Evolutionary conservation across 2,888 invertebrate species (phyloP).

Genomic region (Eucera pruinosa): DNA sequence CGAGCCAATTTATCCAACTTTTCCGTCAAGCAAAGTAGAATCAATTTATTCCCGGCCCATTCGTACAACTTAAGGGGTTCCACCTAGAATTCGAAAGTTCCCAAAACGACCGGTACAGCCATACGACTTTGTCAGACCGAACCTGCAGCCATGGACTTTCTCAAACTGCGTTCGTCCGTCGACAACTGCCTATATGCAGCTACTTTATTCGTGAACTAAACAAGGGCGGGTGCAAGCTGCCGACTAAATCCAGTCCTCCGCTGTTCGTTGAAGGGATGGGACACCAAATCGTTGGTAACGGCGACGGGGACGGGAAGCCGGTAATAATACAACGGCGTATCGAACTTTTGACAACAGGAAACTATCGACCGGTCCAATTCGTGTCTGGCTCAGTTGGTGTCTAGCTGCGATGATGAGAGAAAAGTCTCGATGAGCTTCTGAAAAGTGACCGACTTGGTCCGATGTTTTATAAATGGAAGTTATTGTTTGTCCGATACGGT

Average conservation of each 20-base stretch:
- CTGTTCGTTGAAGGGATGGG: conserved; percentile 6
- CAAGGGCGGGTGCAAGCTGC: conserved; percentile 2
- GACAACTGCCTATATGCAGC: conserved; percentile 7
- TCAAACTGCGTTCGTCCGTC: conserved; percentile 6
- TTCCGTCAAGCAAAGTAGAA: conserved; percentile 46
- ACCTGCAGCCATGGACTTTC: conserved; percentile 36
- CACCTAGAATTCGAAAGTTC: conserved; percentile 73
- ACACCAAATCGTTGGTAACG: conserved; percentile 18
- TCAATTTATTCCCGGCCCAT: conserved; percentile 68
- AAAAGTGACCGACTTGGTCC: conserved; percentile 49
- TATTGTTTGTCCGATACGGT: too few relatives aligned
- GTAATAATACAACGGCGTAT: conserved; percentile 62
- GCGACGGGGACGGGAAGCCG: conserved; percentile 6
- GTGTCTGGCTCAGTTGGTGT: conserved; percentile 62
- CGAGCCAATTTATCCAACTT: conserved; percentile 58
- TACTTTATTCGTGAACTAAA: conserved; percentile 47
- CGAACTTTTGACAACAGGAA: conserved; percentile 76
- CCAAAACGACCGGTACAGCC: conserved; percentile 8
- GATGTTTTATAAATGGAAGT: conserved; percentile 36
- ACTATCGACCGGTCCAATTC: conserved; percentile 67
- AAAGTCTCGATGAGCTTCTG: conserved; percentile 60
- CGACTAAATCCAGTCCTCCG: conserved; percentile 9
- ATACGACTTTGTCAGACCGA: conserved; percentile 21
- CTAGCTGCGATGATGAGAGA: conserved; percentile 54
- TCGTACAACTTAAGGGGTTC: conserved; percentile 72